A percentile compares a stretch with the other conserved stretches of the same genome.
Evolutionary conservation across 1,140 invertebrate species (phyloP).

Genomic region (Microplitis mediator): DNA sequence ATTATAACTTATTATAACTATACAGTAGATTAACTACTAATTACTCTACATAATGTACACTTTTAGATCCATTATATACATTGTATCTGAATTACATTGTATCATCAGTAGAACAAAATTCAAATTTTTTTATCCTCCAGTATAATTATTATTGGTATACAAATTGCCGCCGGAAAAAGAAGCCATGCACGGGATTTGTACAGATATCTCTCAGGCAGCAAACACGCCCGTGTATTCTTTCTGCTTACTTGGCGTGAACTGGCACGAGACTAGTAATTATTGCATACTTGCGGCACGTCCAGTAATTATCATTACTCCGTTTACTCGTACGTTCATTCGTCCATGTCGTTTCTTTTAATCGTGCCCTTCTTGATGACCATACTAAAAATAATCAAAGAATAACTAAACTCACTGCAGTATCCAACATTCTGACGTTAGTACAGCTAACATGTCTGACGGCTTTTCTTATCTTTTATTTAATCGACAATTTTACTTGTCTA

Average conservation of each 20-base stretch:
- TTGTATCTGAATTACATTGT: too few species aligned
- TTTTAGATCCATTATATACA: too few species aligned
- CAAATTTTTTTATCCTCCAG: background rate
- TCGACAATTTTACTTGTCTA: too few species aligned
- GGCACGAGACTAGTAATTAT: slow-evolving; percentile 44
- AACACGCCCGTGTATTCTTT: slow-evolving; percentile 25
- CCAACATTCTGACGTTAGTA: too few species aligned
- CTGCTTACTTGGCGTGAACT: slow-evolving; percentile 40
- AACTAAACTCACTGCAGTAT: too few species aligned
- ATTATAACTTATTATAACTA: too few species aligned
- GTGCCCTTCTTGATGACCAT: background rate
- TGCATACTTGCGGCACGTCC: slow-evolving; percentile 43
- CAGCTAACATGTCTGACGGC: too few species aligned
- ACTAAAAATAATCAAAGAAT: background rate
- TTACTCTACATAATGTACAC: too few species aligned
- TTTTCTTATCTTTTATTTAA: too few species aligned
- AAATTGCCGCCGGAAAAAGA: slow-evolving; percentile 16
- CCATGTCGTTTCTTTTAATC: background rate
- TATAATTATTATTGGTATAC: slow-evolving; percentile 8
- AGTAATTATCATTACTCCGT: slow-evolving; percentile 45
- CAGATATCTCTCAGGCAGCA: background rate
- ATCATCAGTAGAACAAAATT: too few species aligned
- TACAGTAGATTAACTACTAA: too few species aligned
- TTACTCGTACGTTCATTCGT: slow-evolving; percentile 18
- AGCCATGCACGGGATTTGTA: background rate